Conservation (phyloP, 2,888 invertebrate genomes). For the Geophilus truncorum region DNA sequence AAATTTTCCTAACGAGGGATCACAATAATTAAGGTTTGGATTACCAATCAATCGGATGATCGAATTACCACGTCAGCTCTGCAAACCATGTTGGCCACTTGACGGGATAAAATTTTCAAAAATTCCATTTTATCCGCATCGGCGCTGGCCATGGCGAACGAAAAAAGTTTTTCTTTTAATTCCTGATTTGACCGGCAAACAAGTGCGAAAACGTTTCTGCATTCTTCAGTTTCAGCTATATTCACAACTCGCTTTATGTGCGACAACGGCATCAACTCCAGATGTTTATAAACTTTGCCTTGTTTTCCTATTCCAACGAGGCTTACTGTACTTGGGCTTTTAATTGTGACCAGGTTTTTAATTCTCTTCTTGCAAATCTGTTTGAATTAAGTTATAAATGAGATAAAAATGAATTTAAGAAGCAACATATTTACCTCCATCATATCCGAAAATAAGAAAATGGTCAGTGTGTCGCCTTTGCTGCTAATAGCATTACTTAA, state of each 20-base stretch:
- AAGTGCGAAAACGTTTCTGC: slow-evolving; percentile 83
- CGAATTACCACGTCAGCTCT: slow-evolving; percentile 76
- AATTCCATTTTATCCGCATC: slow-evolving; percentile 71
- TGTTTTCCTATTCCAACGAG: slow-evolving; percentile 40
- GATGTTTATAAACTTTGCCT: slow-evolving; percentile 80
- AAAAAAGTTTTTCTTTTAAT: slow-evolving; percentile 77
- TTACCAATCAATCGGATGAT: too few relatives aligned
- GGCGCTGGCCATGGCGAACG: slow-evolving; percentile 79
- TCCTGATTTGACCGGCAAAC: slow-evolving; percentile 81
- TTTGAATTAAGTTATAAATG: slow-evolving; percentile 30
- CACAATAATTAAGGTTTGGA: too few relatives aligned
- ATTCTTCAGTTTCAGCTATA: slow-evolving; percentile 80
- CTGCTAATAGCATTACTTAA: slow-evolving; percentile 68
- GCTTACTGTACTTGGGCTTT: slow-evolving; percentile 53
- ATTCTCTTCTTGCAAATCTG: slow-evolving; percentile 57
- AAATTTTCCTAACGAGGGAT: slow-evolving; percentile 74
- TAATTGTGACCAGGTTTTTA: slow-evolving; percentile 48
- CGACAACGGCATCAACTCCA: slow-evolving; percentile 80
- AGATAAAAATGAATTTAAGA: background rate
- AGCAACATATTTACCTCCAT: slow-evolving; percentile 65
- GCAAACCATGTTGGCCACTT: slow-evolving; percentile 88
- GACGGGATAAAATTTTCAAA: slow-evolving; percentile 75
- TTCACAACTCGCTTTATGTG: slow-evolving; percentile 87
- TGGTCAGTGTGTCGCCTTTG: slow-evolving; percentile 76
- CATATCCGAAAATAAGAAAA: slow-evolving; percentile 91